Base-by-base conservation (phyloP, 2,888 invertebrate species). In the Trachelus iudaicus region DNA sequence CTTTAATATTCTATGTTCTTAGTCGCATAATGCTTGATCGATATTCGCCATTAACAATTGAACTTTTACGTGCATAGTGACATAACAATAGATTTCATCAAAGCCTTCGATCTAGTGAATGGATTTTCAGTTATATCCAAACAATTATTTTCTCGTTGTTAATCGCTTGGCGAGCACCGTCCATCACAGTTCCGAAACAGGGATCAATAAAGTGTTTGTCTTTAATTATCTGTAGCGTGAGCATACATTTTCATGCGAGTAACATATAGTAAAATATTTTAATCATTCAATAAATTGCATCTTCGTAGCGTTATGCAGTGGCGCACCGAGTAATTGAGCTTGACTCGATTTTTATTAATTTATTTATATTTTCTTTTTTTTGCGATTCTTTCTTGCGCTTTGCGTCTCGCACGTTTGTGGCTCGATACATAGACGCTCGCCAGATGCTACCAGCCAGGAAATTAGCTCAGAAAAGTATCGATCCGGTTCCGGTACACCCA, bases 401-500 rank as follows among this genome's bases (percentile, higher is more conserved):
- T 81, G 79, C 89, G 79, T 82, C 88, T 90, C 91, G 86, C 34
- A 34, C 77, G 75, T 78, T 73, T 56, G 56, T 9, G 56, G 74
- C 77, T 71, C 77, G 71, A 71, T 69, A 80, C 81, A 83, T 86
- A 91, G 91, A 91, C 90, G 90, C 83, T 91, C 91, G 81, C 91
- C 91, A 85, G 90, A 91, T 81, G 83, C 88, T 78, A 89, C 85
- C 79, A 90, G 88, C 85, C 91, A 90, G 84, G 91, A 91, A 77
- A 85, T 89, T 73, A 86, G 84, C 86, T 88, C 89, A 83, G 91
- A 91, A 81, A 91, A 90, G 84, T 90, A 88, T 84, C 87, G 89
- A 83, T 89, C 90, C 74, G 87, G 88, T 69, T 88, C 91, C 77
- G 90, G 87, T 9, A 85, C 89, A 84, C 83, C 85, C 69, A 87